phyloP scores from a whole-genome alignment of 2,797 vertebrate species.

The Arremon brunneinucha region DNA sequence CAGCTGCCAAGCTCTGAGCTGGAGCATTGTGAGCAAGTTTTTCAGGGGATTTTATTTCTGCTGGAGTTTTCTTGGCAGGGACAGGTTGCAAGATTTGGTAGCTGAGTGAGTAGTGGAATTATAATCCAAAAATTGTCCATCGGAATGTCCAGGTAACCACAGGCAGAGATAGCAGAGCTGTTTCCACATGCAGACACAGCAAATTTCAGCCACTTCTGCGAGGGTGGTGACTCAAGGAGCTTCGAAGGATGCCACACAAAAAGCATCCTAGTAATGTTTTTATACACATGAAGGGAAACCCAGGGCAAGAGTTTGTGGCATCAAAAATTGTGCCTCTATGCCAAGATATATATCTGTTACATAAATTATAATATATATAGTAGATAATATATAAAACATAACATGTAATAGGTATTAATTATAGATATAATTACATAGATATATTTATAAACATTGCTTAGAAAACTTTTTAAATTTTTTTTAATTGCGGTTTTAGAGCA shows the following conservation, averaged over 20 bases:
- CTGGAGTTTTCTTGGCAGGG: constrained; percentile 26
- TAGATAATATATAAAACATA: background rate
- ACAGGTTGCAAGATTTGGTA: background rate
- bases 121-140: background rate
- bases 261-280: background rate
- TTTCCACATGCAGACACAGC: background rate
- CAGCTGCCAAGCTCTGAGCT: background rate
- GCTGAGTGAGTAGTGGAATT: background rate
- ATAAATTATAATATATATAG: background rate
- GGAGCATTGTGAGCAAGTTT: background rate
- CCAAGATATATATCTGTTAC: fast-evolving
- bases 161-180: background rate
- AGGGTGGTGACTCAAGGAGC: background rate
- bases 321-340: background rate
- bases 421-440: background rate
- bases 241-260: background rate
- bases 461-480: fast-evolving
- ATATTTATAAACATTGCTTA: background rate
- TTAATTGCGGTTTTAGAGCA: background rate
- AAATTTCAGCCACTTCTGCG: background rate
- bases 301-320: background rate
- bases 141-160: constrained; percentile 14
- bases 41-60: constrained; percentile 32
- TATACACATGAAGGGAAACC: background rate
- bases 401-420: background rate